phyloP scores from a whole-genome alignment of 2,888 invertebrate genomes.

The Anthrax anthrax region DNA sequence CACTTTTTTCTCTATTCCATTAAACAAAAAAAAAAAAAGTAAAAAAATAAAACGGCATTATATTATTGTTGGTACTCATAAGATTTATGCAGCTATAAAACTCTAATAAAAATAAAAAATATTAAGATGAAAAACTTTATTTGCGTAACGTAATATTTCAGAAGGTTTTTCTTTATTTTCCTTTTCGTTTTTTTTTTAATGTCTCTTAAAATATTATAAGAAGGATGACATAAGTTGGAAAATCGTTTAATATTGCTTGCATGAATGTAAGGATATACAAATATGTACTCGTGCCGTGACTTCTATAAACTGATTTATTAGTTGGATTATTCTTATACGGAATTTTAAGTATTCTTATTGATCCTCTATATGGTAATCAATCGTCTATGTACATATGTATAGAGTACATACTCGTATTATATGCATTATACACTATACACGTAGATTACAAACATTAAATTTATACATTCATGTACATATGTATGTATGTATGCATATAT shows the following conservation, averaged over 20 bases:
- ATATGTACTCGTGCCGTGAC: too few species aligned
- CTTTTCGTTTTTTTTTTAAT: neutral
- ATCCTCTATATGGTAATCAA: too few species aligned
- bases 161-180: neutral
- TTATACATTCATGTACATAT: too few species aligned
- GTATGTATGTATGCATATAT: too few species aligned
- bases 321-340: constrained; percentile 18
- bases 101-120: constrained; percentile 20
- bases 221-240: constrained; percentile 6
- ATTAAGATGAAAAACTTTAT: constrained; percentile 17
- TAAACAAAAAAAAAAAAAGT: too few species aligned
- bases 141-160: constrained; percentile 12
- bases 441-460: too few species aligned
- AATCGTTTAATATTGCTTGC: constrained; percentile 20
- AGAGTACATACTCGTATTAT: too few species aligned
- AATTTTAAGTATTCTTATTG: constrained; percentile 16
- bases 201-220: neutral
- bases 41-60: neutral
- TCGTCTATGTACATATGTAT: too few species aligned
- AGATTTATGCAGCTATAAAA: constrained; percentile 20
- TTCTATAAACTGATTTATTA: constrained; percentile 20
- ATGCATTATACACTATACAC: too few species aligned
- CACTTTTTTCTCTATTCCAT: neutral
- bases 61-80: constrained; percentile 17
- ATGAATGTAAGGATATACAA: too few species aligned